Evolutionary conservation across 1,140 invertebrate genomes (phyloP), one percentile per base, ranked within the genome.

Genomic region (Bombus picipes): DNA sequence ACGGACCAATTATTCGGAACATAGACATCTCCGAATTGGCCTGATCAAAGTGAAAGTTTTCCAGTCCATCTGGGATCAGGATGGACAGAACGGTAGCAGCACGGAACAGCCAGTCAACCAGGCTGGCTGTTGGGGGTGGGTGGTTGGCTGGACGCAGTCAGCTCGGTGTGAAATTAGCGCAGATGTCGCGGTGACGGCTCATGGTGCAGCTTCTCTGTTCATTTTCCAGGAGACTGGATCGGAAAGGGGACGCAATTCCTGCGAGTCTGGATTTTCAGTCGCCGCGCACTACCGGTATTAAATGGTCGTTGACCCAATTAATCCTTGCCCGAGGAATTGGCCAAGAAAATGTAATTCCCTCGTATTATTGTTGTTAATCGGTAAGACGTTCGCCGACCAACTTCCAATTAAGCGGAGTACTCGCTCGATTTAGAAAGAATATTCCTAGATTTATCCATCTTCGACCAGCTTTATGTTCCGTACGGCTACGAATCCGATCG

Each of bases 81-180:
- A 85, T 83, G 65, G 83, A 85, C 81, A 86, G 82, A 47, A 90
- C 80, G 66, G 76, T 79, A 62, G 53, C 71, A 70, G 75, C 43
- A 81, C 76, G 83, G 88, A 88, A 86, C 81, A 89, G 86, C 76
- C 86, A 88, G 86, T 87, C 87, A 86, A 81, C 86, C 91, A 88
- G 88, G 81, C 32, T 85, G 80, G 76, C 73, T 76, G 88, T 85
- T 78, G 76, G 85, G 68, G 87, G 86, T 89, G 90, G 89, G 80
- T 81, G 81, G 83, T 71, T 86, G 66, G 84, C 87, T 89, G 90
- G 90, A 92, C 90, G 93, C 93, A 94, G 93, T 93, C 94, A 95
- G 91, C 92, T 94, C 90, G 92, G 94, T 95, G 95, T 95, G 94
- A 95, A 95, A 95, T 95, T 95, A 95, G 94, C 94, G 93, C 94